Conservation (phyloP, 2,113 vertebrate species). For the Pseudopodoces humilis region DNA sequence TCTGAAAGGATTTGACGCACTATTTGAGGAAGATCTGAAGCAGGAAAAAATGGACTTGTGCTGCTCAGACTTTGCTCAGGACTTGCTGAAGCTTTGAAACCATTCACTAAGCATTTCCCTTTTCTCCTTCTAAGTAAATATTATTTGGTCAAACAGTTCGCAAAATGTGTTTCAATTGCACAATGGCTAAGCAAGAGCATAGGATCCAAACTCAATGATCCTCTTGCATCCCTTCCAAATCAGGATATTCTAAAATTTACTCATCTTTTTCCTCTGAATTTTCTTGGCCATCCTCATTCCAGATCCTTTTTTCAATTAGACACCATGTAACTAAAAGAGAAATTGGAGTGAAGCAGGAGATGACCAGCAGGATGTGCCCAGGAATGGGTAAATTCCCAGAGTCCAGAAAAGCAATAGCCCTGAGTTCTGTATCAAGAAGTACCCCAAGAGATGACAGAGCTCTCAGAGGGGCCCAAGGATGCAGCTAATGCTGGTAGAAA, state of each 20-base stretch:
- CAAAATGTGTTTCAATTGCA: not conserved
- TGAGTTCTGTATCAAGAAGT: rapidly evolving
- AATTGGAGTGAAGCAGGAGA: not conserved
- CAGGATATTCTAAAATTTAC: not conserved
- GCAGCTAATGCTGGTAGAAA: not conserved
- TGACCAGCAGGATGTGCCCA: not conserved
- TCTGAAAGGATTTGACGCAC: not conserved
- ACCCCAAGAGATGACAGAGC: not conserved
- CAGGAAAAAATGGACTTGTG: not conserved
- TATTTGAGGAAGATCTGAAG: not conserved
- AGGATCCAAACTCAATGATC: rapidly evolving
- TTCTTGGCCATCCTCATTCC: not conserved
- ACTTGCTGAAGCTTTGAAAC: not conserved
- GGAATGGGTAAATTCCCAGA: not conserved
- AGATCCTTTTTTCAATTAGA: not conserved
- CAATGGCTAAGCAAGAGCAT: not conserved
- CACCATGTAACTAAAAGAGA: not conserved
- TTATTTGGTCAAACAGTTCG: not conserved
- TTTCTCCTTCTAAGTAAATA: not conserved
- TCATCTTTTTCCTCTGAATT: not conserved
- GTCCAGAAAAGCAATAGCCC: not conserved
- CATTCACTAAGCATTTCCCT: not conserved
- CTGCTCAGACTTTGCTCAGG: not conserved
- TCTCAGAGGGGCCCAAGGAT: not conserved
- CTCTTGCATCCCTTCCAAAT: not conserved